phyloP scores from a whole-genome alignment of 2,888 invertebrate species.

The Sminthurides aquaticus region DNA sequence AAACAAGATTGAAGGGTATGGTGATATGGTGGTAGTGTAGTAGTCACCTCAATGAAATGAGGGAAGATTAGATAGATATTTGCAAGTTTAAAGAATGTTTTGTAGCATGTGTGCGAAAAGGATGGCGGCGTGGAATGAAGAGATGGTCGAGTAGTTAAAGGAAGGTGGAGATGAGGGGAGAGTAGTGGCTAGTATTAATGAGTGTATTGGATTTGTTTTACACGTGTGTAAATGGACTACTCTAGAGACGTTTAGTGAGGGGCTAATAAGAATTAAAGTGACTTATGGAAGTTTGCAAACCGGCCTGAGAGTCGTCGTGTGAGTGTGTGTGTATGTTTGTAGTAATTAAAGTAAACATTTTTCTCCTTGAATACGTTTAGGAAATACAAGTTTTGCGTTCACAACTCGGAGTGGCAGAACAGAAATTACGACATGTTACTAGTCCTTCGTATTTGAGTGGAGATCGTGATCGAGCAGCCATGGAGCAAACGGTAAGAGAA shows the following conservation, averaged over 20 bases:
- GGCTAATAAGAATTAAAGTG: background rate
- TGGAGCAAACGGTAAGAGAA: constrained; percentile 78
- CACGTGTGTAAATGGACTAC: background rate
- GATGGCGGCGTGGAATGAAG: too few relatives aligned
- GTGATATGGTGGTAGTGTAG: background rate
- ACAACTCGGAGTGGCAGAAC: constrained; percentile 77
- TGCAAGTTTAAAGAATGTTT: background rate
- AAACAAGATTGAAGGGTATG: background rate
- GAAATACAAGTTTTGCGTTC: constrained; percentile 77
- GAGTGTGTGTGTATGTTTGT: background rate
- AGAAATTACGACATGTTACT: constrained; percentile 71
- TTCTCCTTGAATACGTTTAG: constrained; percentile 45
- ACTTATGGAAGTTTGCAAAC: background rate
- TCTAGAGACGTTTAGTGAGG: background rate
- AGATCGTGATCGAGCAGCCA: constrained; percentile 70
- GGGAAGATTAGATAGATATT: background rate
- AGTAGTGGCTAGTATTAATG: too few relatives aligned
- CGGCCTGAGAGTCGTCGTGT: too few relatives aligned
- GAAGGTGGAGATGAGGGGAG: too few relatives aligned
- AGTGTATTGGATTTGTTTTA: too few relatives aligned
- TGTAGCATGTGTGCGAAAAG: background rate
- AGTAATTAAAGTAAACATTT: constrained; percentile 6
- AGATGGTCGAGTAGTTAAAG: too few relatives aligned
- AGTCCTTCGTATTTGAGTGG: constrained; percentile 75
- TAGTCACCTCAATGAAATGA: background rate